Base-by-base conservation (phyloP, 2,113 vertebrate genomes). In the Cinclus mexicanus region DNA sequence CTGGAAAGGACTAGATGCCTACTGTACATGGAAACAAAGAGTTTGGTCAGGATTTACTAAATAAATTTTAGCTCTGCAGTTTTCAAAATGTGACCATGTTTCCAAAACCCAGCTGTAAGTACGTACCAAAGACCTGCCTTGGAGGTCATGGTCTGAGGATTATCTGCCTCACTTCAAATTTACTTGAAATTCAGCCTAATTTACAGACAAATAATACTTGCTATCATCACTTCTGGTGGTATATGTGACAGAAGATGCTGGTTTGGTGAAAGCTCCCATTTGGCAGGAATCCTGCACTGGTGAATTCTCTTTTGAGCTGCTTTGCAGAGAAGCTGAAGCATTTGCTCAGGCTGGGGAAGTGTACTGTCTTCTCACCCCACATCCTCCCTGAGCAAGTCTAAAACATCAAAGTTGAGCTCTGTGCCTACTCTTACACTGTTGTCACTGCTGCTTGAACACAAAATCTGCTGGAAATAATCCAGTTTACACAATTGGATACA, bases 71-170 rank as follows among this genome's bases (percentile, higher is more conserved):
- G 26, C 44, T 80, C 53, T 64, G 13, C 37, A 61, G 25, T 50
- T 91, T 83, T 72, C 59, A 53, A 31, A 52, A 37, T 5, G 24
- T 47, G 44, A 12, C 37, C 17, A 1, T 76, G 53, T 47, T 86
- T 86, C 77, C 55, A 49, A 39, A 67, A 86, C 37, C 29, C 33
- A 59, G 5, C 44, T 76, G 2, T 52, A 56, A 39, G 41, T 20
- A 6, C 10, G 1, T 47, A 11, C 6, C 23, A 23, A 44, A 90
- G 65, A 59, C 56, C 8, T 22, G 42, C n/a, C 29, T 63, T 44
- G 0, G 0, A 44, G 35, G 33, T 23, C 0, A 0, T 5, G 6
- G 52, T 76, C 47, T 68, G 50, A 77, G 59, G 44, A 21, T 60
- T 41, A 28, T 4, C 35, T 22, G 4, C 60, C 61, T 80, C 22